Evolutionary conservation across 2,797 vertebrate species (phyloP), one percentile per base, ranked within the genome.

Genomic region (Anisognathus igniventris): DNA sequence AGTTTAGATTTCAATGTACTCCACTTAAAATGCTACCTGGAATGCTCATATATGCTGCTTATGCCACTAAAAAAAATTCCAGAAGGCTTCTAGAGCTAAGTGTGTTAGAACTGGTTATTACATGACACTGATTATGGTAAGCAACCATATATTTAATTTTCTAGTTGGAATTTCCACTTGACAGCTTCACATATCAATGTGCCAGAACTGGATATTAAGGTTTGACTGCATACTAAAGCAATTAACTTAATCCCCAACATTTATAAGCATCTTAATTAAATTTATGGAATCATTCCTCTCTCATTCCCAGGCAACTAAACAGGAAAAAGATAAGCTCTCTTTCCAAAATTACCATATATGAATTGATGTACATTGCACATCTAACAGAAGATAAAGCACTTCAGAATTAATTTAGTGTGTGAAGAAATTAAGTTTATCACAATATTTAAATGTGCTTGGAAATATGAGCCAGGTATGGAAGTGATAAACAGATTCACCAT

Each of bases 261-360:
- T 94, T 92, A 75, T 75, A 94, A 93, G 77, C 79, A 79, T 82
- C 82, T 95, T 81, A 94, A 96, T 95, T 92, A 95, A 90, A 81
- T 88, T 84, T 87, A 93, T 73, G 60, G 74, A 86, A 58, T 85
- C n/a, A 1, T 81, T 84, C 60, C 62, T 70, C 42, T 80, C 80
- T 86, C 74, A 60, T 54, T 88, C 47, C 56, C 25, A 31, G 66
- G 86, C 56, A 64, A 76, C 44, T 76, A 66, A 75, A 86, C 10
- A 64, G 33, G 33, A 68, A 68, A 68, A 83, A 76, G 83, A 60
- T 7, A 60, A 92, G 44, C 54, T 79, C 28, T 61, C 54, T 75
- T 90, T 76, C 40, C 37, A 82, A 92, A 88, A 76, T 77, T 79
- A 85, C n/a, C 39, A 53, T 45, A 48, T 33, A 86, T 24, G 18